Base-by-base conservation (phyloP, 2,113 vertebrate genomes). In the Chamaetylas fuelleborni region DNA sequence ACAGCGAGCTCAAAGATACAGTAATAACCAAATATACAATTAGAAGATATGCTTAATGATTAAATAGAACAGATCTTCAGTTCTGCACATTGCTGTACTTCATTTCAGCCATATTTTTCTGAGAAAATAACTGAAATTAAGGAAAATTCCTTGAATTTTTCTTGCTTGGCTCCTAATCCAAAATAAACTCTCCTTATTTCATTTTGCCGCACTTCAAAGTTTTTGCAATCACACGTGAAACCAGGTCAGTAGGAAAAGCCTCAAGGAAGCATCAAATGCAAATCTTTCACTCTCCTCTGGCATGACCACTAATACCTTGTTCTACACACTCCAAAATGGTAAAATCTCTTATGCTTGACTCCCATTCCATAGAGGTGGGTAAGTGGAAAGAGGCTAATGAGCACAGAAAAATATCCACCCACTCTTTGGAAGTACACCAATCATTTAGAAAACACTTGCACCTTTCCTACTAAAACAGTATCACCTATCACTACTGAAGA, bases 401-500 rank as follows among this genome's bases (percentile, higher is more conserved):
- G 43, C 19, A 71, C 57, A 66, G 19, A 20, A 65, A 43, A 58
- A 74, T 42, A 60, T 4, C 34, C 29, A 50, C 6, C 9, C 24
- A 15, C 16, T 62, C 42, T 38, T 58, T 84, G 14, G 19, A 85
- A 95, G 42, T 12, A 56, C 14, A 48, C 18, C 0, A 10, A n/a
- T 8, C 7, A 15, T 58, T 71, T 74, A 43, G 34, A 71, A 58
- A 66, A 62, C 33, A 78, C 20, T 38, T 79, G 5, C 20, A 50
- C 26, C 20, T 66, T 81, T 28, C 47, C 26, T 0, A 62, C 19
- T 19, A 22, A 0, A 12, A 81, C 22, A 58, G 12, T 33, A 40
- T 19, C 6, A 24, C 9, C 60, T 12, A 17, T 20, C 28, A 53
- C 29, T 31, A 28, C 8, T 0, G 0, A 42, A 29, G 23, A 66